Conservation (phyloP, 2,113 vertebrate genomes). For the Nyctereutes procyonoides region DNA sequence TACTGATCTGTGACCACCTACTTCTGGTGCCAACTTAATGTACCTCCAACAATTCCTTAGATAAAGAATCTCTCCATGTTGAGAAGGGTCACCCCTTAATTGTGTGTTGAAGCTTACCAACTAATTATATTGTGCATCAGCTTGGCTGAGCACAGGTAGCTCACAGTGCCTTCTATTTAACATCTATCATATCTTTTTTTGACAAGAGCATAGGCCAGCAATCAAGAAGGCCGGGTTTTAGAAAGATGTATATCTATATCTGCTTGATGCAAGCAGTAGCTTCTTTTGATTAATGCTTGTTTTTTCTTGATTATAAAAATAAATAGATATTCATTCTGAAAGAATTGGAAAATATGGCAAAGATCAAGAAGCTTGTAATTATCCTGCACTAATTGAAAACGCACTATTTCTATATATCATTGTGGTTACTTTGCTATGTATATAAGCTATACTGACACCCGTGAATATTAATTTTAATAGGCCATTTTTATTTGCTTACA, state of each 20-base stretch:
- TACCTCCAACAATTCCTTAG: rapidly evolving
- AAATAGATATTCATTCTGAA: background rate
- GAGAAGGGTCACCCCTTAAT: background rate
- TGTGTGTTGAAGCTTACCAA: background rate
- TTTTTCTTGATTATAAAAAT: background rate
- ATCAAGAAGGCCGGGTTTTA: background rate
- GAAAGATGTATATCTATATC: rapidly evolving
- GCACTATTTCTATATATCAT: rapidly evolving
- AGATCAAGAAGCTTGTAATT: background rate
- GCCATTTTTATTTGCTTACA: rapidly evolving
- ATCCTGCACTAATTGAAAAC: background rate
- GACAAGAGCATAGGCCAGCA: background rate
- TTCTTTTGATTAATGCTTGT: background rate
- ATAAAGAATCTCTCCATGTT: background rate
- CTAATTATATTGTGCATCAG: background rate
- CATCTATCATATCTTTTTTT: background rate
- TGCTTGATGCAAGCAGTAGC: background rate
- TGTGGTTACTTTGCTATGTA: rapidly evolving
- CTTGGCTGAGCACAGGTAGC: background rate
- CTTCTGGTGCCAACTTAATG: rapidly evolving
- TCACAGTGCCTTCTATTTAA: rapidly evolving
- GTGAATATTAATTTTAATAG: rapidly evolving
- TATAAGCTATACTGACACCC: rapidly evolving
- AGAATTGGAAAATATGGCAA: background rate
- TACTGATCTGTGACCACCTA: background rate